Evolutionary conservation across 2,888 invertebrate genomes (phyloP).

Genomic region (Melanchra persicariae): DNA sequence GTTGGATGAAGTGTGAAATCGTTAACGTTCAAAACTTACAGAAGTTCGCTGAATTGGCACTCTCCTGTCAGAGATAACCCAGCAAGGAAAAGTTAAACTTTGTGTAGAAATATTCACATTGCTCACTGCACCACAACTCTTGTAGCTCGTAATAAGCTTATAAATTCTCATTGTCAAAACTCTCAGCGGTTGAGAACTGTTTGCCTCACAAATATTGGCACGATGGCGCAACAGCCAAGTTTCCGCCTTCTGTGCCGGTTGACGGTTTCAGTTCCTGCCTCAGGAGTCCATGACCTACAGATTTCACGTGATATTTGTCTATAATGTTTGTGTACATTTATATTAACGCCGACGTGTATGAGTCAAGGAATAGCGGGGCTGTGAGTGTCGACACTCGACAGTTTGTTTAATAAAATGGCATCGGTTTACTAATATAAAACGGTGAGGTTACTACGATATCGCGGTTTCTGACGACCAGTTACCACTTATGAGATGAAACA

Average conservation of each 20-base stretch:
- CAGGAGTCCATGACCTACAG: slow-evolving; percentile 6
- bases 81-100: too few relatives aligned
- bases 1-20: background rate
- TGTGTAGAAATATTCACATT: background rate
- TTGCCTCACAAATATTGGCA: slow-evolving; percentile 29
- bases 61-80: background rate
- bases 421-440: slow-evolving; percentile 37
- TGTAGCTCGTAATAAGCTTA: too few relatives aligned
- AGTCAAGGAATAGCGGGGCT: slow-evolving; percentile 27
- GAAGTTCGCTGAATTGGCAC: background rate
- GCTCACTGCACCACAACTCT: too few relatives aligned
- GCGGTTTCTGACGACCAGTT: background rate
- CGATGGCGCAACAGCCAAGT: background rate
- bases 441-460: slow-evolving; percentile 3
- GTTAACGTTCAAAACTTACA: too few relatives aligned
- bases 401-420: slow-evolving; percentile 30
- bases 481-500: background rate
- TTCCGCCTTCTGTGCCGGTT: slow-evolving; percentile 40
- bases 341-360: slow-evolving; percentile 6
- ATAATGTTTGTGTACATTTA: slow-evolving; percentile 21
- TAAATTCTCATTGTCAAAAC: background rate
- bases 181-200: background rate
- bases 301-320: slow-evolving; percentile 20
- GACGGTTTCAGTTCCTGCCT: slow-evolving; percentile 24
- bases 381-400: slow-evolving; percentile 17